Conservation (phyloP, 2,113 vertebrate species). For the Rhea pennata region DNA sequence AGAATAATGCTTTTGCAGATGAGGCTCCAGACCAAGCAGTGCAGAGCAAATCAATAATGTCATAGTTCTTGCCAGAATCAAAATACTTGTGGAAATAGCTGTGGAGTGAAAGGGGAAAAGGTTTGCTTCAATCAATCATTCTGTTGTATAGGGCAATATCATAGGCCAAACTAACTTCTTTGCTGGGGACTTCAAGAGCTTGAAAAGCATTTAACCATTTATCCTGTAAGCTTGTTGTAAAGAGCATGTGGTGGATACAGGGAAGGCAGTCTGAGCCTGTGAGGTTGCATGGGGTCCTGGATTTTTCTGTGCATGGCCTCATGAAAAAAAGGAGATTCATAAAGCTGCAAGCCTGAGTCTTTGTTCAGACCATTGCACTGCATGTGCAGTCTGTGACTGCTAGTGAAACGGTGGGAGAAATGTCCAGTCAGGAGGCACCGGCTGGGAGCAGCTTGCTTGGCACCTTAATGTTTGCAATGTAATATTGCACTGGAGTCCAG, state of each 20-base stretch:
- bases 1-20: conserved; percentile 80
- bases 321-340: background rate
- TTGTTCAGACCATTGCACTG: background rate
- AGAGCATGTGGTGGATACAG: background rate
- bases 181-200: conserved; percentile 69
- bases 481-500: background rate
- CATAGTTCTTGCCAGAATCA: conserved; percentile 73
- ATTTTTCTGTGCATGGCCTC: rapidly evolving
- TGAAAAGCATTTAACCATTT: conserved; percentile 74
- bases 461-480: background rate
- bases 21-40: conserved; percentile 66
- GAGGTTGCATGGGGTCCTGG: background rate
- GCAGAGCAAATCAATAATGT: conserved; percentile 78
- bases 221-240: conserved; percentile 38
- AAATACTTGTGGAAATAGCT: conserved; percentile 75
- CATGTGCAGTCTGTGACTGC: background rate
- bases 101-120: conserved; percentile 53
- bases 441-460: background rate
- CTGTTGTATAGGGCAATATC: conserved; percentile 25
- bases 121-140: conserved; percentile 65
- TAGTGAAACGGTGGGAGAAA: background rate
- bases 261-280: background rate
- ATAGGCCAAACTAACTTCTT: conserved; percentile 52
- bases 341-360: background rate
- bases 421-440: background rate